Conservation (phyloP, 2,888 invertebrate species). For the Apamea epomidion region DNA sequence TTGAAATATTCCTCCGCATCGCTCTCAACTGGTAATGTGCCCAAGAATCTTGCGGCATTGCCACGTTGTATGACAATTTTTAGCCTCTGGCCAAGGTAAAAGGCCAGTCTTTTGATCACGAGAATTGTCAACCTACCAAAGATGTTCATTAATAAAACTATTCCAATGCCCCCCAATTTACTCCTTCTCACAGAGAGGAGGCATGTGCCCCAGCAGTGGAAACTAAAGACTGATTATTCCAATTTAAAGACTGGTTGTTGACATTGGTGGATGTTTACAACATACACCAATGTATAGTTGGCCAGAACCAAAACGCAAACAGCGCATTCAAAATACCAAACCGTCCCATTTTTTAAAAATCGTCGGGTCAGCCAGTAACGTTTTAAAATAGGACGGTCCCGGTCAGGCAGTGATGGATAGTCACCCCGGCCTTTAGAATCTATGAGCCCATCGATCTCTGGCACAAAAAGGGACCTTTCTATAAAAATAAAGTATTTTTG, state of each 20-base stretch:
- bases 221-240: no score
- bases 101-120: no score
- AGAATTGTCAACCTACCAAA: neutral
- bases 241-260: neutral
- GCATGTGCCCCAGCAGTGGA: no score
- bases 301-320: conserved; percentile 12
- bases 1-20: no score
- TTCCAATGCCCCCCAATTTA: no score
- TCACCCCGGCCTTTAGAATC: conserved; percentile 41
- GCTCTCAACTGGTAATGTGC: no score
- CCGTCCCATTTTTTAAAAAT: conserved; percentile 37
- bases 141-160: neutral
- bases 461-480: conserved; percentile 37
- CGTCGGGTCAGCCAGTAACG: conserved; percentile 14
- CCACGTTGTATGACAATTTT: no score
- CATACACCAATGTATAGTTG: neutral
- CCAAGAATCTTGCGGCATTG: no score
- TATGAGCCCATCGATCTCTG: conserved; percentile 51
- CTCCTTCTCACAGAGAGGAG: no score
- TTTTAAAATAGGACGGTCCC: conserved; percentile 37
- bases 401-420: conserved; percentile 47
- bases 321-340: conserved; percentile 21
- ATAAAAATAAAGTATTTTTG: conserved; percentile 31
- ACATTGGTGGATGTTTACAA: neutral
- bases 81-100: no score